Evolutionary conservation across 2,888 invertebrate genomes (phyloP), one percentile per base, ranked within the genome.

Genomic region (Ophion ventricosus): DNA sequence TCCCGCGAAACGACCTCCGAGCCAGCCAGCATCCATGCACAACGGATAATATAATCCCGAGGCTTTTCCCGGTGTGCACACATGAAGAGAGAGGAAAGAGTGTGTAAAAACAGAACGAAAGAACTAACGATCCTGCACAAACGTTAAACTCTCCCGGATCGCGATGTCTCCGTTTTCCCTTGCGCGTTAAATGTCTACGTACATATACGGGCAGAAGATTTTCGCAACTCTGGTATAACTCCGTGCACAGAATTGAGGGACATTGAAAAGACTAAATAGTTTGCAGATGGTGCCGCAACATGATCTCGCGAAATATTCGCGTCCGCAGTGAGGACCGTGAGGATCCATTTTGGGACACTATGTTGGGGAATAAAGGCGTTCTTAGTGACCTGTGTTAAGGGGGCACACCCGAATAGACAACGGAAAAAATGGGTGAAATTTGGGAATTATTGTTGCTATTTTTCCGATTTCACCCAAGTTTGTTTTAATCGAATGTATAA

Each of bases 21-120:
- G 82, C 81, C 83, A 74, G 80, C 77, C 72, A 82, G 76, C 81
- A 84, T 84, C 84, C 75, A 82, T 84, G 84, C 84, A 82, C 82
- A 78, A 61, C 84, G 84, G 78, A 81, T 84, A 82, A 84, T 84
- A 82, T 84, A 82, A 84, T 82, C 82, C 78, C 70, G 78, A 78
- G 78, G 74, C 82, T 77, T 77, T 82, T 70, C 69, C 78, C 66
- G 74, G 73, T 74, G 78, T 72, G 70, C 78, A 79, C 64, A 82
- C 64, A 59, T 56, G 69, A 66, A 54, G 54, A 67, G 61, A 74
- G 61, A 61, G 35, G 67, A n/a, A 17, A 59, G 59, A 66, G 10
- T 25, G 43, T 57, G 23, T 20, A 23, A 14, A 25, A 66, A 70
- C 25, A 35, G 63, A 17, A 26, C 17, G 73, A 84, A 78, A 67